A percentile compares a stretch with the other conserved stretches of the same genome.
Conservation (phyloP, 2,888 invertebrate species). For the Yponomeuta plumbellus region DNA sequence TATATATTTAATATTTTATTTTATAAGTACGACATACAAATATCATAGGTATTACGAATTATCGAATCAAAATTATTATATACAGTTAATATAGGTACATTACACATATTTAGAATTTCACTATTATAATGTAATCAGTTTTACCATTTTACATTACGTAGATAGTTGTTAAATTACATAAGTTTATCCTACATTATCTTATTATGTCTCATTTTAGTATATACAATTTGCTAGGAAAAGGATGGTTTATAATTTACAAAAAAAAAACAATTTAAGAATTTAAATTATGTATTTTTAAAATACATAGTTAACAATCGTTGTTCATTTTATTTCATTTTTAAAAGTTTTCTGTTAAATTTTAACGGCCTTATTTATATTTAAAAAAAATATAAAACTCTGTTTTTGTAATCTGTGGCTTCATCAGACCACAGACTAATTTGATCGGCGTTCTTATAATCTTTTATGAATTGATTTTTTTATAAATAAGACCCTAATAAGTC, state of each 20-base stretch:
- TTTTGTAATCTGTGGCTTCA: too few relatives aligned
- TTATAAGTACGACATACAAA: constrained; percentile 16
- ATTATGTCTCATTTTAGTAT: not conserved
- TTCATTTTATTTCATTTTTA: not conserved
- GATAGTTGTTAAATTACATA: not conserved
- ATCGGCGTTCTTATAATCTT: too few relatives aligned
- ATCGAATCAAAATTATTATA: constrained; percentile 39
- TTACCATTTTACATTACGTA: constrained; percentile 12
- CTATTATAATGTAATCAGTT: constrained; percentile 20
- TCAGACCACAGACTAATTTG: too few relatives aligned
- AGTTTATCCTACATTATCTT: not conserved
- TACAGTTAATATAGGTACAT: constrained; percentile 46
- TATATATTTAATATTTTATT: not conserved
- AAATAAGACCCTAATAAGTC: too few relatives aligned
- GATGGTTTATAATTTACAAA: not conserved
- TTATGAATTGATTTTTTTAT: too few relatives aligned
- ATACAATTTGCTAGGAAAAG: not conserved
- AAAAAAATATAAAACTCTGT: too few relatives aligned
- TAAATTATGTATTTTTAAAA: not conserved
- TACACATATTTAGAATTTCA: constrained; percentile 64
- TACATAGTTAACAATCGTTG: not conserved
- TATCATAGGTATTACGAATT: constrained; percentile 33
- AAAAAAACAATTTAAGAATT: not conserved
- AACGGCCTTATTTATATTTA: too few relatives aligned
- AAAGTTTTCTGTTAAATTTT: not conserved